Base-by-base conservation (phyloP, 2,888 invertebrate species). In the Apodemia duryi region DNA sequence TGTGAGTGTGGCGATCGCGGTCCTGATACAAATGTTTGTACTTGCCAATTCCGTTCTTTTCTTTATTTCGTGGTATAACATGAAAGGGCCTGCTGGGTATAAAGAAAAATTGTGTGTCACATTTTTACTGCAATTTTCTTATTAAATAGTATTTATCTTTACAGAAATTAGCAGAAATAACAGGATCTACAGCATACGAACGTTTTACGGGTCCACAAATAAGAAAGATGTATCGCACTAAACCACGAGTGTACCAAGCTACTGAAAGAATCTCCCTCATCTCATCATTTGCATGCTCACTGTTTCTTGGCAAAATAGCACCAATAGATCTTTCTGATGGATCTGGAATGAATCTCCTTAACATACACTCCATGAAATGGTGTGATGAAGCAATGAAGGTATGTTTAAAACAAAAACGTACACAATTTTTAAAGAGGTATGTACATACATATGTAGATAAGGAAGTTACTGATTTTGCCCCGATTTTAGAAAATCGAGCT, bases 141-240 rank as follows among this genome's bases (percentile, higher is more conserved):
- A 54, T 7, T n/a, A 41, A 21, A 32, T 41, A 57, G 21, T 11
- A 41, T 63, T 29, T 10, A 60, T 69, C 68, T 68, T 64, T 67
- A 10, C 74, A 91, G 97, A 94, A 94, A 86, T 84, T 98, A 66
- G 95, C 97, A 0, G 93, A 93, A 77, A 93, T 97, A 63, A 98
- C 98, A 6, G 98, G 98, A 1, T 97, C 97, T 0, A 91, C 95
- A 68, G 98, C 96, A 0, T 97, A 96, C 87, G 97, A 98, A 84
- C 93, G 98, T 66, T 99, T 98, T 88, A 98, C 99, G 0, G 99
- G 97, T 3, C 93, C 96, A 3, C 99, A 99, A 89, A 98, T 99
- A 75, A 95, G 97, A 49, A 99, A 98, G 93, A 94, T 99, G 72
- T 94, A 92, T 72, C 94, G 96, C 76, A 94, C 93, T 0, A 94